phyloP scores from a whole-genome alignment of 1,140 invertebrate genomes.

The Sycophaga agraensis region DNA sequence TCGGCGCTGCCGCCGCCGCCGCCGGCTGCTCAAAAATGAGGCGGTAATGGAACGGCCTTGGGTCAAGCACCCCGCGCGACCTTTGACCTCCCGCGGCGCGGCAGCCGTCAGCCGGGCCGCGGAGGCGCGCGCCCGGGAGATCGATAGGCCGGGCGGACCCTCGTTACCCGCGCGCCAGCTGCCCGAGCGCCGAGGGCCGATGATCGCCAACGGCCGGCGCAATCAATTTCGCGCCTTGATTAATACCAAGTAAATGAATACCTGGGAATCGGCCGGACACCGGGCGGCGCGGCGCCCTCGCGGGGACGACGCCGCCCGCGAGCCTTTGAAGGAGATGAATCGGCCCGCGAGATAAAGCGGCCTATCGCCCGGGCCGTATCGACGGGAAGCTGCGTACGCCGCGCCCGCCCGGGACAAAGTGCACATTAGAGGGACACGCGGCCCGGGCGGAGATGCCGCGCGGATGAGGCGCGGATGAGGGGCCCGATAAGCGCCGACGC shows the following conservation, averaged over 20 bases:
- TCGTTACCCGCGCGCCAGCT: slow-evolving; percentile 24
- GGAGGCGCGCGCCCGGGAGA: not conserved
- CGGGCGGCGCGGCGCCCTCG: slow-evolving; percentile 31
- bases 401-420: slow-evolving; percentile 5
- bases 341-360: not conserved
- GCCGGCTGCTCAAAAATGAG: slow-evolving; percentile 18
- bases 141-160: slow-evolving; percentile 6
- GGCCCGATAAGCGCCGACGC: not conserved
- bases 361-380: not conserved
- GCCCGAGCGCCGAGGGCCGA: slow-evolving; percentile 22
- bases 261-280: slow-evolving; percentile 44
- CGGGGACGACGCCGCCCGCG: not conserved
- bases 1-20: too few relatives aligned
- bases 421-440: not conserved
- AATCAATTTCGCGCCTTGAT: slow-evolving; percentile 55
- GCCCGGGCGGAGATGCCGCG: not conserved
- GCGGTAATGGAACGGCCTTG: not conserved
- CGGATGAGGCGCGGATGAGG: not conserved
- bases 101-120: not conserved
- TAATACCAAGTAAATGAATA: slow-evolving; percentile 55
- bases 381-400: not conserved
- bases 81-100: not conserved
- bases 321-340: slow-evolving; percentile 14
- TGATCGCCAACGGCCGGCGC: slow-evolving; percentile 29
- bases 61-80: not conserved